Evolutionary conservation across 2,888 invertebrate species (phyloP).

Genomic region (Macaria notata): DNA sequence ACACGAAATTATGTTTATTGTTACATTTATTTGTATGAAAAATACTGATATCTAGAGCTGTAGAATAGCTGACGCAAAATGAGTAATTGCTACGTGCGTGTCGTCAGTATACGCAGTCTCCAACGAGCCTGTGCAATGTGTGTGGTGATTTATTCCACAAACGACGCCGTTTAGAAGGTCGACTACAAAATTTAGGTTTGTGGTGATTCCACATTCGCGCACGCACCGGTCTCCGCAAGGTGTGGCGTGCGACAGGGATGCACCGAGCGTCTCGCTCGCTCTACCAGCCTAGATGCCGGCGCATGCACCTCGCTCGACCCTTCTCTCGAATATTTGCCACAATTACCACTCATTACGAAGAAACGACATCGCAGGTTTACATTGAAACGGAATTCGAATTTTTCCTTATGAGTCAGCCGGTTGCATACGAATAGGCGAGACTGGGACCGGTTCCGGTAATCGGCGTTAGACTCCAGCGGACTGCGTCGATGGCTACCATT

Average conservation of each 20-base stretch:
- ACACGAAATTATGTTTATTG: conserved; percentile 11
- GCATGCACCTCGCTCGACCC: conserved; percentile 57
- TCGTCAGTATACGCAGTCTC: conserved; percentile 41
- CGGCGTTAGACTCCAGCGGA: background rate
- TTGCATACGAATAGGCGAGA: conserved; percentile 2
- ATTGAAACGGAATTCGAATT: conserved; percentile 20
- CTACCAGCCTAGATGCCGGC: conserved; percentile 60
- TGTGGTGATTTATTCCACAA: conserved; percentile 8
- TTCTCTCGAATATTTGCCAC: conserved; percentile 51
- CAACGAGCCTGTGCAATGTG: conserved; percentile 42
- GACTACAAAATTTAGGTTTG: conserved; percentile 29
- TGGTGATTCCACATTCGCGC: conserved; percentile 33
- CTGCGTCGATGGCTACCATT: conserved; percentile 3
- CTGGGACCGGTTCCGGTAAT: background rate
- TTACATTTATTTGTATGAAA: no score
- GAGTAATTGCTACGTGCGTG: conserved; percentile 21
- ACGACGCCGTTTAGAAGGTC: conserved; percentile 8
- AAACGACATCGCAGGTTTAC: conserved; percentile 23
- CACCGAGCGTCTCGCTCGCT: conserved; percentile 43
- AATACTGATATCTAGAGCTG: background rate
- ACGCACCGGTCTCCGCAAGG: conserved; percentile 32
- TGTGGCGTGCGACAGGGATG: conserved; percentile 51
- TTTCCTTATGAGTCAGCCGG: conserved; percentile 27
- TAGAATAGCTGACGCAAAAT: background rate
- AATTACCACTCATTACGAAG: conserved; percentile 47